phyloP scores from a whole-genome alignment of 2,113 vertebrate genomes.

The Nothoprocta perdicaria region DNA sequence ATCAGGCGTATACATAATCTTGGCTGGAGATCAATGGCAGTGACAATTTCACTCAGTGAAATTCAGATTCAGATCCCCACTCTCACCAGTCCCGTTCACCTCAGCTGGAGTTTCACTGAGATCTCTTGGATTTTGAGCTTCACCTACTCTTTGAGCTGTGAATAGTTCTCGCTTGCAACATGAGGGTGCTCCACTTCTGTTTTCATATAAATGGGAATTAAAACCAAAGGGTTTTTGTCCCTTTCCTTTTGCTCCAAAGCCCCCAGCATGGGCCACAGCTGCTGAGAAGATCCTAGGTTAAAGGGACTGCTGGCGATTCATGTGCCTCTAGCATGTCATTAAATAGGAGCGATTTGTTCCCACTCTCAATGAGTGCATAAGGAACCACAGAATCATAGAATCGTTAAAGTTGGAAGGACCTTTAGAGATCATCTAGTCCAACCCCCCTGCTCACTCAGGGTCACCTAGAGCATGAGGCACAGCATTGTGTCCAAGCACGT shows the following conservation, averaged over 20 bases:
- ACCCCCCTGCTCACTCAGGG: no score
- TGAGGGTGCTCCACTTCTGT: background rate
- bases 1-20: slow-evolving; percentile 62
- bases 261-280: accelerated
- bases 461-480: no score
- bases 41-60: slow-evolving; percentile 69
- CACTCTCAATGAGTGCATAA: slow-evolving; percentile 35
- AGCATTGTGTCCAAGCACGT: no score
- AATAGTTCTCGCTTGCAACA: background rate
- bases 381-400: background rate
- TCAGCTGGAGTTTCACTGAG: slow-evolving; percentile 33
- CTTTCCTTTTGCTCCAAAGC: background rate
- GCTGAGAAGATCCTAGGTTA: background rate
- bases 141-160: background rate
- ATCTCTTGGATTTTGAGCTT: slow-evolving; percentile 7
- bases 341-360: background rate
- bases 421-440: no score
- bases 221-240: background rate
- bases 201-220: background rate
- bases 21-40: slow-evolving; percentile 54
- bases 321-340: background rate
- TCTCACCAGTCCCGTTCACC: slow-evolving; percentile 45
- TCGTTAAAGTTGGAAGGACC: no score
- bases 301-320: background rate
- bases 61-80: slow-evolving; percentile 36